Evolutionary conservation across 2,797 vertebrate genomes (phyloP).

Genomic region (Heteromormyrus szaboi): DNA sequence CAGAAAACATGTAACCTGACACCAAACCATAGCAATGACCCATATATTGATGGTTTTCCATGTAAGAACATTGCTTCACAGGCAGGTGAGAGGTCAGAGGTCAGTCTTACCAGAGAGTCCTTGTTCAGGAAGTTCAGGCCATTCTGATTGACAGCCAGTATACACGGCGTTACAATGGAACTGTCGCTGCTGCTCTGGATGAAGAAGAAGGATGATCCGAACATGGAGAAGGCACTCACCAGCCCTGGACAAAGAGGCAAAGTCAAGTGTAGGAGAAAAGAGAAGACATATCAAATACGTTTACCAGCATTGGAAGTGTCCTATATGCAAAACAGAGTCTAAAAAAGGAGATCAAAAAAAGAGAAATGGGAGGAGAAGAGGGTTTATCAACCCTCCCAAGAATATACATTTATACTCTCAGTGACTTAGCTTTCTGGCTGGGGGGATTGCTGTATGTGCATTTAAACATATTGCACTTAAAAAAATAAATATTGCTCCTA

Average conservation of each 20-base stretch:
- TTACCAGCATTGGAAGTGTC: not conserved
- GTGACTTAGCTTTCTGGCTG: not conserved
- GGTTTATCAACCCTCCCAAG: not conserved
- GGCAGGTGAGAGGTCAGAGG: not conserved
- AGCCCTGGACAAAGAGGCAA: conserved; percentile 65
- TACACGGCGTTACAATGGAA: conserved; percentile 75
- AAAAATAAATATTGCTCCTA: conserved; percentile 47
- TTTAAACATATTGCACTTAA: not conserved
- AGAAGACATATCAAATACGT: not conserved
- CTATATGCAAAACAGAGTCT: not conserved
- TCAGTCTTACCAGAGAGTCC: conserved; percentile 76
- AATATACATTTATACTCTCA: not conserved
- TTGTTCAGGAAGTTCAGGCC: conserved; percentile 91
- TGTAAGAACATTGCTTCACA: not conserved
- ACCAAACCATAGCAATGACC: not conserved
- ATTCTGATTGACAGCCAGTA: conserved; percentile 88
- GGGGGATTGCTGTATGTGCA: not conserved
- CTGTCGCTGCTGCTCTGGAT: conserved; percentile 85
- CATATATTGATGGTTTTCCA: not conserved
- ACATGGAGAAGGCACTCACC: conserved; percentile 88
- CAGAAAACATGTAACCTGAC: not conserved
- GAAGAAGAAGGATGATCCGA: conserved; percentile 95
- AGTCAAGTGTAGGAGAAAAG: not conserved
- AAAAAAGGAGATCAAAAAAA: not conserved
- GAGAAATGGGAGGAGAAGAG: not conserved